Percentiles rank a stretch among this genome's conserved stretches.
Conservation (phyloP, 2,888 invertebrate genomes). For the Oscheius sp. region DNA sequence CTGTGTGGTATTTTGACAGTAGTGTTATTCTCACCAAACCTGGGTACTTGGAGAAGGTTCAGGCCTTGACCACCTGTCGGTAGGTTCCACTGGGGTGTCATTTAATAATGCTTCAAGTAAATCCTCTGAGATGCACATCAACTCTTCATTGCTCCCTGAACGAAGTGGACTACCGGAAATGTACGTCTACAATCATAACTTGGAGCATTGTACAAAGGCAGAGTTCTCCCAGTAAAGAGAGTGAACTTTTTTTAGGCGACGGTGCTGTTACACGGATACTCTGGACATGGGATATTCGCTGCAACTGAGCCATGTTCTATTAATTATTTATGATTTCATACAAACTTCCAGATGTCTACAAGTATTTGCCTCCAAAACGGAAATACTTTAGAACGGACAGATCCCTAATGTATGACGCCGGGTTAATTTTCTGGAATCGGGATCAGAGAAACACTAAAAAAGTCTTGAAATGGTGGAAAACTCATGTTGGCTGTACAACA, state of each 20-base stretch:
- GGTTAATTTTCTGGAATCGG: constrained; percentile 36
- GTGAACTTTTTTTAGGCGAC: constrained; percentile 23
- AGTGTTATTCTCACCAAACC: background rate
- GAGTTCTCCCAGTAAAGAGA: too few relatives aligned
- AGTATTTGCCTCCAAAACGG: constrained; percentile 68
- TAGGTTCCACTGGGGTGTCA: too few relatives aligned
- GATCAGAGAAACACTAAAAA: constrained; percentile 48
- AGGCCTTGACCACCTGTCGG: background rate
- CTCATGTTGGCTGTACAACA: background rate
- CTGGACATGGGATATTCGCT: constrained; percentile 62
- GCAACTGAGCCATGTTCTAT: constrained; percentile 56
- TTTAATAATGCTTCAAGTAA: too few relatives aligned
- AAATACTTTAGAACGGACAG: constrained; percentile 51
- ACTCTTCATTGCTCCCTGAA: background rate
- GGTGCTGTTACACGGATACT: constrained; percentile 58
- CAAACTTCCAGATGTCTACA: constrained; percentile 63
- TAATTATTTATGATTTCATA: background rate
- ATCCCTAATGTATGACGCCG: constrained; percentile 68
- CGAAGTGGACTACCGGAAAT: background rate
- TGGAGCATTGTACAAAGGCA: background rate
- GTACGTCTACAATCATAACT: background rate
- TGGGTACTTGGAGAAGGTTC: background rate
- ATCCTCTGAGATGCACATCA: background rate
- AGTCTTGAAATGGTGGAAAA: constrained; percentile 62
- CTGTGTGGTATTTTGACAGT: constrained; percentile 5